These are phyloP conservation scores for Labia minor DNA, from an alignment of 2,888 invertebrate species.

Conservation along the genomic window DNA sequence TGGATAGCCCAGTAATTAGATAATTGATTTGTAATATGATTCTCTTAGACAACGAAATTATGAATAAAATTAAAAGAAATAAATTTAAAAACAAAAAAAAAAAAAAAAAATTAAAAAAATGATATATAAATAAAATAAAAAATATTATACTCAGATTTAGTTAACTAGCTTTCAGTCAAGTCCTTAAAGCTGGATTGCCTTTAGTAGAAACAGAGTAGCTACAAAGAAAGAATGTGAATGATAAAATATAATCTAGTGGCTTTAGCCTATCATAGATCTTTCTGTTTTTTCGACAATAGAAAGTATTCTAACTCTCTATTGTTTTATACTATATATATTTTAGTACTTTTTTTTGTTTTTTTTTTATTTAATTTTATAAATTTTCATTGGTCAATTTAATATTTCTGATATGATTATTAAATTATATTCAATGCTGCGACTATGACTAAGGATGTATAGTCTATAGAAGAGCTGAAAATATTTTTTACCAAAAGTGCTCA, in stretches of 20 bases:
- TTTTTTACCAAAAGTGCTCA: conserved; percentile 61
- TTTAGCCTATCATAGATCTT: background rate
- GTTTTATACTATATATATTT: background rate
- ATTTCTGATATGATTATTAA: background rate
- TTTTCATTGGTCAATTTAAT: too few relatives aligned
- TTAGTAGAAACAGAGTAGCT: conserved; percentile 7
- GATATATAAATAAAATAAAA: background rate
- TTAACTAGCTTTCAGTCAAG: conserved; percentile 13
- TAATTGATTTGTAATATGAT: background rate
- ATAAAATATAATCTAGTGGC: background rate
- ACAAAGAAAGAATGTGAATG: background rate
- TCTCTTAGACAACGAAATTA: conserved; percentile 13
- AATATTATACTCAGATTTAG: background rate
- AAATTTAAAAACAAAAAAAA: too few relatives aligned
- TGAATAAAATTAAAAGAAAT: too few relatives aligned
- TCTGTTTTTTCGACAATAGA: conserved; percentile 3
- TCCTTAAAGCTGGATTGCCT: conserved; percentile 9
- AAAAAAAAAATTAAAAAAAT: too few relatives aligned
- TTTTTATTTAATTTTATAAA: too few relatives aligned
- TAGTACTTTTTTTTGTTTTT: background rate
- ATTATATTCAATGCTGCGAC: background rate
- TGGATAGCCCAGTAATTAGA: background rate
- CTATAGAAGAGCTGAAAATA: conserved; percentile 24
- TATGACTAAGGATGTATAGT: background rate
- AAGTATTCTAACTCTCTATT: too few relatives aligned